Percentiles rank a stretch among this genome's conserved stretches.
Evolutionary conservation across 1,140 invertebrate species (phyloP).

Genomic region (Sitodiplosis mosellana): DNA sequence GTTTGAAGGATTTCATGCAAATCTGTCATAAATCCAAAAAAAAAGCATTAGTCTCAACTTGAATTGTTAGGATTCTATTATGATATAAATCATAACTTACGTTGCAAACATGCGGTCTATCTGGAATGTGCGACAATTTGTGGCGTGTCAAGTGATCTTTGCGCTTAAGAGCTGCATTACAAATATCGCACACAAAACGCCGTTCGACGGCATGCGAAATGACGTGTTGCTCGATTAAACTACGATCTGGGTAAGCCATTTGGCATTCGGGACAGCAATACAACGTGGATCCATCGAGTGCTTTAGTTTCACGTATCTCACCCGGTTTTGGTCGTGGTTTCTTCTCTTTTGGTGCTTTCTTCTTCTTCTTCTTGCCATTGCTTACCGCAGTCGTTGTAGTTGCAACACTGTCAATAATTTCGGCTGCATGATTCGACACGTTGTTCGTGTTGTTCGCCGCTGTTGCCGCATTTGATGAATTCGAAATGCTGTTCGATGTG

Average conservation of each 20-base stretch:
- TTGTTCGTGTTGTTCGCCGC: not conserved
- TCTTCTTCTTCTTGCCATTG: slow-evolving; percentile 62
- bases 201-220: slow-evolving; percentile 65
- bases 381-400: slow-evolving; percentile 15
- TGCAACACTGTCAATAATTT: slow-evolving; percentile 7
- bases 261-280: slow-evolving; percentile 76
- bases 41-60: not conserved
- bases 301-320: slow-evolving; percentile 62
- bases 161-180: slow-evolving; percentile 62
- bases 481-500: not conserved
- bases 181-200: slow-evolving; percentile 66
- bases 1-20: slow-evolving; percentile 68
- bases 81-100: slow-evolving; percentile 17
- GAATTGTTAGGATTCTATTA: not conserved
- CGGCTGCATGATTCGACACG: not conserved
- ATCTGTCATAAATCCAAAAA: slow-evolving; percentile 27
- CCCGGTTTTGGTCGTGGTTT: slow-evolving; percentile 56
- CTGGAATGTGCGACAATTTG: slow-evolving; percentile 64
- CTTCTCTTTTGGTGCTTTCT: slow-evolving; percentile 49
- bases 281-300: slow-evolving; percentile 60
- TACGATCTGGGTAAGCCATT: slow-evolving; percentile 69
- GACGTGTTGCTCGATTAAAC: slow-evolving; percentile 60
- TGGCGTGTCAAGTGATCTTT: slow-evolving; percentile 66
- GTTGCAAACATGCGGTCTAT: slow-evolving; percentile 62
- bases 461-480: not conserved